Evolutionary conservation across 1,140 invertebrate genomes (phyloP), one percentile per base, ranked within the genome.

Genomic region (Diorhabda sublineata): DNA sequence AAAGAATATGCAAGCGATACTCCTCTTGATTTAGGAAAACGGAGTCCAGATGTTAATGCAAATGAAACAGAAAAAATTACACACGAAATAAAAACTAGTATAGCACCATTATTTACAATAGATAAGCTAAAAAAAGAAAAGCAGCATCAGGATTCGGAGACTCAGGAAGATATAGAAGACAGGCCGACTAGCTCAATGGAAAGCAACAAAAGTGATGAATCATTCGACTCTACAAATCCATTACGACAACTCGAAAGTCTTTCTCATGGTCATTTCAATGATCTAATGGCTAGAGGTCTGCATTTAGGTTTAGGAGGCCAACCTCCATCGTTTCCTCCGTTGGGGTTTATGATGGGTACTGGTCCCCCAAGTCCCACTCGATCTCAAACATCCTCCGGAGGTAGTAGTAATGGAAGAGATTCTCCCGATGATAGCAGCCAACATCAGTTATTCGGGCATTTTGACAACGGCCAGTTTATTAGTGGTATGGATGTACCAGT

Each of bases 401-500:
- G 77, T 11, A 81, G 79, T 57, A 86, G 85, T n/a, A 86, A 86
- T 73, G 85, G 85, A 58, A 81, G 83, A 43, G 86, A 88, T 68
- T 86, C 84, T 60, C 81, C 81, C 7, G 87, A 87, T 64, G 87
- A 88, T 73, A 80, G 76, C 67, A 82, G 77, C 45, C 84, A 86
- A 74, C 84, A 86, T 64, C 84, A 87, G 71, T 82, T 87, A 3
- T 89, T 89, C 75, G 89, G 89, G 3, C 86, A 90, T 72, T 90
- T 89, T 75, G 89, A 91, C 68, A 88, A 89, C 77, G 90, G 89
- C 2, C 87, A 89, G 67, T 91, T 91, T 75, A 85, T 91, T 67
- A 88, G 86, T 71, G 90, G 87, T 2, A 87, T 88, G 69, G 91
- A 93, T 74, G 90, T 97, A 11, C 95, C 95, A 4, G 87, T 96